A percentile compares a stretch with the other conserved stretches of the same genome.
Conservation (phyloP, 1,140 invertebrate species). For the Saccostrea cuccullata region DNA sequence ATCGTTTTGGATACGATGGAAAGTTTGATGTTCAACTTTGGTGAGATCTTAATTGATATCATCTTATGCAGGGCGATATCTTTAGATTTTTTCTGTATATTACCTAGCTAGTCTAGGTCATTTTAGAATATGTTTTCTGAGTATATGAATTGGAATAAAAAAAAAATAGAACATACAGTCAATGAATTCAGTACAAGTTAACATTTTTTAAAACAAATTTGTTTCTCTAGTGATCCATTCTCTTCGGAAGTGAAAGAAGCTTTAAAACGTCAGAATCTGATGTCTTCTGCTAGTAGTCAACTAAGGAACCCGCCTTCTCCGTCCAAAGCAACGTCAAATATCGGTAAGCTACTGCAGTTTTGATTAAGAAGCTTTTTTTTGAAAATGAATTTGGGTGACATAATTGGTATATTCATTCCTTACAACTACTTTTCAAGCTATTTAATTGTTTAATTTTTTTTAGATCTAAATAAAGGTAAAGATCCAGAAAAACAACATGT, state of each 20-base stretch:
- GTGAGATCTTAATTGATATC: background rate
- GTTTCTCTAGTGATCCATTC: background rate
- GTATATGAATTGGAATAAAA: too few species aligned
- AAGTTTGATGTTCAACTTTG: constrained; percentile 44
- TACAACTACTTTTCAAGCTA: too few species aligned
- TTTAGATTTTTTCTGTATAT: too few species aligned
- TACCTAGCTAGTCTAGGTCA: too few species aligned
- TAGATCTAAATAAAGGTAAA: background rate
- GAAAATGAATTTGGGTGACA: too few species aligned
- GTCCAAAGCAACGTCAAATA: background rate
- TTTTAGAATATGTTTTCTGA: too few species aligned
- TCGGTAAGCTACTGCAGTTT: background rate
- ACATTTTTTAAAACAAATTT: background rate
- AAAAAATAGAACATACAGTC: background rate
- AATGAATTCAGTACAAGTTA: background rate
- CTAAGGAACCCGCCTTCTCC: background rate
- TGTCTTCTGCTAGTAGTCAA: background rate
- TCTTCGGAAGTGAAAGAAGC: background rate
- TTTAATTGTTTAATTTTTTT: too few species aligned
- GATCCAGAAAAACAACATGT: background rate
- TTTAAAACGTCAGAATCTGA: background rate
- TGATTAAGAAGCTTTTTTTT: too few species aligned
- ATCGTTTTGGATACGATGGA: constrained; percentile 44
- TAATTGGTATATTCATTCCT: too few species aligned
- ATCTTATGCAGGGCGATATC: too few species aligned